phyloP scores from a whole-genome alignment of 1,140 invertebrate species.

The Scaptomyza hsui region DNA sequence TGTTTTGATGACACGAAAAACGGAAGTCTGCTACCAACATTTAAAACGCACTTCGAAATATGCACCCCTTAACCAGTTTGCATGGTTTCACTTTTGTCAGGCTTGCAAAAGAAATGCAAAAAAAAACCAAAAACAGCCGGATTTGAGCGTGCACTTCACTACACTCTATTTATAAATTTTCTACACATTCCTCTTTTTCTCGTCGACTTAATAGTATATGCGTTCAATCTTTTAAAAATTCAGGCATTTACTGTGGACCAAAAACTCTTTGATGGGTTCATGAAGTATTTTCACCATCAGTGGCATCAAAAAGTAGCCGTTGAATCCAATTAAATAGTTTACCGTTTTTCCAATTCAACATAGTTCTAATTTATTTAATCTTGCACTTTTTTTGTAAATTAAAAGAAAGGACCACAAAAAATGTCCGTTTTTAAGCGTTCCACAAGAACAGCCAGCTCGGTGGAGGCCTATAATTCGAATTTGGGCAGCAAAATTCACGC shows the following conservation, averaged over 20 bases:
- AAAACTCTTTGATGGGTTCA: no score
- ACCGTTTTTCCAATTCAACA: slow-evolving; percentile 7
- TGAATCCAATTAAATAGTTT: not conserved
- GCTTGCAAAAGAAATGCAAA: slow-evolving; percentile 22
- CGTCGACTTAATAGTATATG: no score
- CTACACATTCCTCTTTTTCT: no score
- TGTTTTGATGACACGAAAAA: slow-evolving; percentile 12
- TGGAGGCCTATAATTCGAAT: slow-evolving; percentile 17
- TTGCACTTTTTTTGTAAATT: no score
- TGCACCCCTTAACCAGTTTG: slow-evolving; percentile 3
- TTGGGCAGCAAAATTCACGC: slow-evolving; percentile 17
- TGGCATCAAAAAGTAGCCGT: no score
- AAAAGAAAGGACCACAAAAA: slow-evolving; percentile 4
- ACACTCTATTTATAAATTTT: slow-evolving; percentile 13
- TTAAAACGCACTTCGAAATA: not conserved
- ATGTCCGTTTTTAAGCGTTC: slow-evolving; percentile 21
- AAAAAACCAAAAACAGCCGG: slow-evolving; percentile 1
- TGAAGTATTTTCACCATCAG: no score
- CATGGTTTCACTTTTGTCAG: slow-evolving; percentile 6
- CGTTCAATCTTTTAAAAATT: no score
- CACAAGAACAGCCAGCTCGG: slow-evolving; percentile 18
- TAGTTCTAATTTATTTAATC: not conserved
- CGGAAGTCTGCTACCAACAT: slow-evolving; percentile 6
- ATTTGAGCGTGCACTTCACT: slow-evolving; percentile 1
- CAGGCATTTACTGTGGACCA: no score